These are phyloP conservation scores for Lipotes vexillifer DNA, from an alignment of 2,113 vertebrate genomes.

Conservation along the genomic window DNA sequence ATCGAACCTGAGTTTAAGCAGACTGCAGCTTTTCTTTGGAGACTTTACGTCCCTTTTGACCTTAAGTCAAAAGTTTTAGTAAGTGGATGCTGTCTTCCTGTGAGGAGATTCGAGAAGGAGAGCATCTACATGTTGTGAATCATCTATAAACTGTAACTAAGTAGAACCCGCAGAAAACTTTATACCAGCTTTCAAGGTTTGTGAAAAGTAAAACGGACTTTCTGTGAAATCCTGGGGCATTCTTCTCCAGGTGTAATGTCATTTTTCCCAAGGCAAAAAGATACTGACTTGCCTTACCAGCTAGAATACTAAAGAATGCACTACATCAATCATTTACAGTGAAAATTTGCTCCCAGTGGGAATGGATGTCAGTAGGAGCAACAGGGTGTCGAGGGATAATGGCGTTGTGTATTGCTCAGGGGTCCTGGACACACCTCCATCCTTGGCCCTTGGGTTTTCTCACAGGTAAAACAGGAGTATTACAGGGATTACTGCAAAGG, in stretches of 20 bases:
- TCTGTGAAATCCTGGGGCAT: neutral
- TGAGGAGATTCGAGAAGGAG: neutral
- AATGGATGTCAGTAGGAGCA: neutral
- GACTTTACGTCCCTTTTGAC: neutral
- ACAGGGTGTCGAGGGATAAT: neutral
- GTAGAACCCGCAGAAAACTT: neutral
- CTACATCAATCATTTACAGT: neutral
- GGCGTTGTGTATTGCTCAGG: neutral
- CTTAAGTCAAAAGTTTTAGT: neutral
- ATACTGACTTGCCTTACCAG: neutral
- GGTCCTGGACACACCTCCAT: neutral
- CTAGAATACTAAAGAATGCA: neutral
- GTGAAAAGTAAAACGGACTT: neutral
- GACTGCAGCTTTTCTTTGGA: neutral
- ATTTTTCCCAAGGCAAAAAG: neutral
- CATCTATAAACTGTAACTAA: neutral
- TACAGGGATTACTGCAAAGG: neutral
- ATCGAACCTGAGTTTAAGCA: neutral
- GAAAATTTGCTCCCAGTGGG: neutral
- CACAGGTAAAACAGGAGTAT: neutral
- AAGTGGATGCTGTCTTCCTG: neutral
- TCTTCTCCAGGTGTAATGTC: neutral
- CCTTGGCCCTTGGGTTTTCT: neutral
- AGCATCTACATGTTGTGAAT: neutral
- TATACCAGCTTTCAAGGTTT: neutral